These are phyloP conservation scores for Paramisgurnus dabryanus DNA, from an alignment of 2,113 vertebrate genomes.

Conservation along the genomic window DNA sequence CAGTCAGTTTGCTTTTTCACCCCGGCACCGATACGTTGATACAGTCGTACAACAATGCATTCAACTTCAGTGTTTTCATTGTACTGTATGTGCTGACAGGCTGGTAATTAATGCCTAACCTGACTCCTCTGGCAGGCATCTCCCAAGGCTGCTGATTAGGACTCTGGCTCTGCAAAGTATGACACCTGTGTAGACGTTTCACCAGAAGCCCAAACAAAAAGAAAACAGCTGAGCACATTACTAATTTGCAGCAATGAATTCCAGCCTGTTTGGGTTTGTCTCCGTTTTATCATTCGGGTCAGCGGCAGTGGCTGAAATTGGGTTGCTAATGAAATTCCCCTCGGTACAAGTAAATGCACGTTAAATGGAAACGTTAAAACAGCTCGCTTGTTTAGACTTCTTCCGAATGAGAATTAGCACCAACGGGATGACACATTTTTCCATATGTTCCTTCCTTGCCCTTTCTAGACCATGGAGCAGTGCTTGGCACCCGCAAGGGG, in stretches of 20 bases:
- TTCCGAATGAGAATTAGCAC: conserved; percentile 2
- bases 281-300: conserved; percentile 63
- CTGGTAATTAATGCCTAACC: conserved; percentile 62
- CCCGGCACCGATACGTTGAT: conserved; percentile 51
- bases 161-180: conserved; percentile 61
- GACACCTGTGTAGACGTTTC: conserved; percentile 57
- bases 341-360: conserved; percentile 62
- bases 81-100: conserved; percentile 52
- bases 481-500: conserved; percentile 60
- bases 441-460: conserved; percentile 9
- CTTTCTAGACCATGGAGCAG: conserved; percentile 42
- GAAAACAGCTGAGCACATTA: conserved; percentile 59
- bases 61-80: conserved; percentile 51
- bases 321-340: conserved; percentile 69
- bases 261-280: conserved; percentile 41
- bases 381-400: conserved; percentile 37
- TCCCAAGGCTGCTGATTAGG: conserved; percentile 67
- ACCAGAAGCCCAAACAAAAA: conserved; percentile 71
- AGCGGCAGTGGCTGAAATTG: conserved; percentile 60
- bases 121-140: conserved; percentile 50
- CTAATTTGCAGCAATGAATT: conserved; percentile 50
- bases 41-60: conserved; percentile 59
- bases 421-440: not conserved
- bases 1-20: conserved; percentile 60
- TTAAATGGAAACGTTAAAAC: conserved; percentile 59